phyloP scores from a whole-genome alignment of 2,797 vertebrate genomes.

The Ambastaia sidthimunki region DNA sequence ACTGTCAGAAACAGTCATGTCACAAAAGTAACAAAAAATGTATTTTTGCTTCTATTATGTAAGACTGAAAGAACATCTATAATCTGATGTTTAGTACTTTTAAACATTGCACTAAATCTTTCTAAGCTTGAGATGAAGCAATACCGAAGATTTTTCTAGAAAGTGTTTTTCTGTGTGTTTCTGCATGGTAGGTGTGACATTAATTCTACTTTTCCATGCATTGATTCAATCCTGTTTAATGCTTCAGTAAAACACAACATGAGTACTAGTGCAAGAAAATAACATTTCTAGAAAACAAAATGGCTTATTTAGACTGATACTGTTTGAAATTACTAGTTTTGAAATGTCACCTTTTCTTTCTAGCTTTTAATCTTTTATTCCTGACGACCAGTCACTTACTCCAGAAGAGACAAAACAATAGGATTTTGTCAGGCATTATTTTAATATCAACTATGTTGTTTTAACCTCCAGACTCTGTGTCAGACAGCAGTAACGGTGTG shows the following conservation, averaged over 20 bases:
- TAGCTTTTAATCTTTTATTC: not conserved
- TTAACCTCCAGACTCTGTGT: not conserved
- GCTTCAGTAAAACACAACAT: slow-evolving; percentile 11
- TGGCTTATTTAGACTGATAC: slow-evolving; percentile 10
- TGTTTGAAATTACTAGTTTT: not conserved
- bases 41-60: not conserved
- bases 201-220: slow-evolving; percentile 2
- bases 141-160: slow-evolving; percentile 47
- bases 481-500: not conserved
- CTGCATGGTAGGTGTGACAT: slow-evolving; percentile 31
- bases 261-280: slow-evolving; percentile 4
- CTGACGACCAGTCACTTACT: not conserved
- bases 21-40: not conserved
- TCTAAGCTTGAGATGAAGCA: slow-evolving; percentile 51
- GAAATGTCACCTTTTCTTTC: slow-evolving; percentile 12
- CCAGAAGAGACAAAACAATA: not conserved
- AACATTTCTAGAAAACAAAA: not conserved
- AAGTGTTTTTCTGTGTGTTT: slow-evolving; percentile 18
- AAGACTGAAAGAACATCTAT: not conserved
- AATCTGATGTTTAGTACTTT: slow-evolving; percentile 33
- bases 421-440: not conserved
- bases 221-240: slow-evolving; percentile 13
- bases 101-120: slow-evolving; percentile 33
- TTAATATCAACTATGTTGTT: slow-evolving; percentile 5
- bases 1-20: not conserved